phyloP scores from a whole-genome alignment of 1,140 invertebrate genomes.

The Potamilus streckersoni region DNA sequence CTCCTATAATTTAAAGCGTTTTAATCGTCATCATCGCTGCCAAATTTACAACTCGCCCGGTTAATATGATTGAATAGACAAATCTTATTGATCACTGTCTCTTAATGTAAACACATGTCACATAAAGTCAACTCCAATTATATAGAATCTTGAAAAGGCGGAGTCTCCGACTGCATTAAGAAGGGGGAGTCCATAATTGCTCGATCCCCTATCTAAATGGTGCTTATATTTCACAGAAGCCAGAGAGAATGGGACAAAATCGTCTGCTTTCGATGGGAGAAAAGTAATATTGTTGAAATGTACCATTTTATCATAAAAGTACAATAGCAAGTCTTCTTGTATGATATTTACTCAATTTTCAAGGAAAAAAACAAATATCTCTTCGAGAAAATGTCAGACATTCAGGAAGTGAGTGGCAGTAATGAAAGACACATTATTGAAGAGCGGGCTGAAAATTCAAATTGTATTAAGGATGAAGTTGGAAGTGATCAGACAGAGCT shows the following conservation, averaged over 20 bases:
- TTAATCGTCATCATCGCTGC: slow-evolving; percentile 16
- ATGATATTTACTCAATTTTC: neutral
- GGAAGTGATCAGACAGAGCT: neutral
- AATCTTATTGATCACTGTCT: slow-evolving; percentile 27
- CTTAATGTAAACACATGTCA: slow-evolving; percentile 31
- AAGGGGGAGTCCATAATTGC: slow-evolving; percentile 5
- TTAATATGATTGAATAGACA: slow-evolving; percentile 25
- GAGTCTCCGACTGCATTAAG: slow-evolving; percentile 14
- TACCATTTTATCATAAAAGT: neutral
- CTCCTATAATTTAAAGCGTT: slow-evolving; percentile 28
- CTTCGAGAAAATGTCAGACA: neutral
- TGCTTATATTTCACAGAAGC: slow-evolving; percentile 26
- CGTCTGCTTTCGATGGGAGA: neutral
- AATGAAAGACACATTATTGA: neutral
- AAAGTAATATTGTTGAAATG: neutral
- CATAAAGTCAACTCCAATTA: slow-evolving; percentile 25
- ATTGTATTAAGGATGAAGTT: neutral
- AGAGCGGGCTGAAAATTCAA: neutral
- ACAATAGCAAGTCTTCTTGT: neutral
- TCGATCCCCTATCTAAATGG: slow-evolving; percentile 26
- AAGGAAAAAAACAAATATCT: neutral
- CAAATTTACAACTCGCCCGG: slow-evolving; percentile 22
- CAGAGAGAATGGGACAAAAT: slow-evolving; percentile 11
- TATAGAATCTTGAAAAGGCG: slow-evolving; percentile 19
- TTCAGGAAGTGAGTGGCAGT: neutral